Evolutionary conservation across 2,888 invertebrate species (phyloP), one percentile per base, ranked within the genome.

Genomic region (Drosophila vallismaia): DNA sequence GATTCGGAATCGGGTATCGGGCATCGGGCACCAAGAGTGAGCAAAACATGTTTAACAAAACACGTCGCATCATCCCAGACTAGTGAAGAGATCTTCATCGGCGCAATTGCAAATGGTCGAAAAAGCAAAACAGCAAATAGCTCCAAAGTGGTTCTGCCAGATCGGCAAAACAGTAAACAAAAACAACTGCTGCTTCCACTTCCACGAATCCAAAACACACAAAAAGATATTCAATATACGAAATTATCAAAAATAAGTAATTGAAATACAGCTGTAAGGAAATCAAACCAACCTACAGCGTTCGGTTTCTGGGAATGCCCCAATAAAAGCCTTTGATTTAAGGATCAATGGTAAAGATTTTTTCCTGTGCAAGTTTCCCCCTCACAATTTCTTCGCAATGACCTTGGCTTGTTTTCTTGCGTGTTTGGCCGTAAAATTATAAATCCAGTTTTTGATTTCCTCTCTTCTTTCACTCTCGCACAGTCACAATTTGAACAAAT

Each of bases 401-500:
- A 86, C 85, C 85, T 86, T 86, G 89, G 88, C 88, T 88, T 46
- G 84, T 73, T 86, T 86, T 86, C 88, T 86, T 88, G 89, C 74
- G 83, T 88, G 88, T 74, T 82, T 72, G 87, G 70, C 71, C 80
- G 78, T 78, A 74, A 70, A 78, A 80, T 81, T 72, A 76, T 72
- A 82, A 87, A 88, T 85, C 84, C 84, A 85, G 84, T 83, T 84
- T 79, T 69, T 50, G 66, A 64, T 73, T 76, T 79, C 76, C 87
- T 82, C 83, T 88, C 86, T 86, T 86, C 80, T 83, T 86, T 88
- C 84, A 88, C 88, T 88, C 57, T 44, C 33, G 31, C 55, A 50
- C 31, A 62, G 28, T 83, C 78, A 74, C 87, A 86, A 80, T 77
- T 74, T 77, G 86, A 71, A 85, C 62, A 79, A 73, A 83, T 84